Base-by-base conservation (phyloP, 2,888 invertebrate genomes). In the Calameuta filiformis region DNA sequence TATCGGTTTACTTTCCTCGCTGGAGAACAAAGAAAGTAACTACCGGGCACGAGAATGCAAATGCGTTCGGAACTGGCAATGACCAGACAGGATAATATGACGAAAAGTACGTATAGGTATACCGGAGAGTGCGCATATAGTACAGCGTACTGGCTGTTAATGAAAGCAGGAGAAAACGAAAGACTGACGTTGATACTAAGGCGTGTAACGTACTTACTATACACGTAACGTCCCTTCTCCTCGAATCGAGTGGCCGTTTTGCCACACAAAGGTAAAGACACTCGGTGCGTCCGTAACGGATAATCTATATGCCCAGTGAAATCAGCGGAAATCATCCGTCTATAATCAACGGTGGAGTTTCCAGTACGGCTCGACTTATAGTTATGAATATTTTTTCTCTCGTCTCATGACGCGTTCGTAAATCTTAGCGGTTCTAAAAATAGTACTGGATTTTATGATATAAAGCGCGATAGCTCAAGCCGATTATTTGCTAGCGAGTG, bases 161-260 rank as follows among this genome's bases (percentile, higher is more conserved):
- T 75, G 75, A 75, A 77, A 75, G 77, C 74, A 37, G 77, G 77
- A 77, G 77, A 77, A 77, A 77, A 75, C 75, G 71, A 4, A 56
- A 56, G 56, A 56, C 56, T 56, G 23, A 56, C 56, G 56, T 56
- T 23, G 56, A 56, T 56, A 56, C 9, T 23, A 56, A 56, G 56
- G 56, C 9, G 56, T 23, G 56, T 56, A 56, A 23, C 56, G 23
- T 23, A 56, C 56, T 23, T 9, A 56, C 56, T 56, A 23, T 56
- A 9, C 56, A 9, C 23, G 56, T 56, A 56, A 23, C 56, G 56
- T 56, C 56, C 56, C 56, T 56, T 56, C 56, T 56, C 56, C 23
- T 56, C 4, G 56, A 23, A 56, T 56, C 6, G 56, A 56, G 9
- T 56, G 9, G 23, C 9, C 23, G 9, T 56, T 56, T 23, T 56